Conservation (phyloP, 2,113 vertebrate species). For the Catharus minimus region DNA sequence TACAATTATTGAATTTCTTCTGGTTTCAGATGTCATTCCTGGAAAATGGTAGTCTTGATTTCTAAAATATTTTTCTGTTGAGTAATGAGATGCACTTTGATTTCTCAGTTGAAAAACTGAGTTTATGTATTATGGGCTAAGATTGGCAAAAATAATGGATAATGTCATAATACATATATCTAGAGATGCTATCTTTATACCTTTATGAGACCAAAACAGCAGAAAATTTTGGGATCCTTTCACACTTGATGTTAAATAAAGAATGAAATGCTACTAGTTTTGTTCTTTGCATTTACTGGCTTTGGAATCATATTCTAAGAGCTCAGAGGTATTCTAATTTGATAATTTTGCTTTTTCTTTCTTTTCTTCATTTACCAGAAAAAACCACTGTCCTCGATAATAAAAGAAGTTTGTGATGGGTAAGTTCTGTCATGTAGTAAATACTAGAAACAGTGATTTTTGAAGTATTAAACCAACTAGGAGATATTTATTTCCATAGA, state of each 20-base stretch:
- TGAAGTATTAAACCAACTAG: not conserved
- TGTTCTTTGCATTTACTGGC: not conserved
- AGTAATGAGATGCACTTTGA: not conserved
- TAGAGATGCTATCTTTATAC: not conserved
- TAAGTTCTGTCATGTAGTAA: slow-evolving; percentile 71
- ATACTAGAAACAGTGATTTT: not conserved
- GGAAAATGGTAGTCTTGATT: not conserved
- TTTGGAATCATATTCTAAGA: not conserved
- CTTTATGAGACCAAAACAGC: not conserved
- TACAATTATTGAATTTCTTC: not conserved
- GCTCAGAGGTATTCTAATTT: slow-evolving; percentile 4
- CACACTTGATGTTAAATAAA: not conserved
- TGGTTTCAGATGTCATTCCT: not conserved
- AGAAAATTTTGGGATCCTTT: not conserved
- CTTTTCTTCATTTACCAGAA: slow-evolving; percentile 78
- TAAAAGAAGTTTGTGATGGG: slow-evolving; percentile 99
- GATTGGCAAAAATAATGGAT: not conserved
- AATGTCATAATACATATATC: not conserved
- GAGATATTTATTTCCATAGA: not conserved
- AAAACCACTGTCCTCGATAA: slow-evolving; percentile 95
- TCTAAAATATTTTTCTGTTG: slow-evolving; percentile 7
- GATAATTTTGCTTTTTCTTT: not conserved
- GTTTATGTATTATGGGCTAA: not conserved
- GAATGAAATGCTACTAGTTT: not conserved
- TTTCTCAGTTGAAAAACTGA: not conserved